Percentiles rank a stretch among this genome's conserved stretches.
phyloP scores from a whole-genome alignment of 2,797 vertebrate genomes.

The Chrosomus eos region DNA sequence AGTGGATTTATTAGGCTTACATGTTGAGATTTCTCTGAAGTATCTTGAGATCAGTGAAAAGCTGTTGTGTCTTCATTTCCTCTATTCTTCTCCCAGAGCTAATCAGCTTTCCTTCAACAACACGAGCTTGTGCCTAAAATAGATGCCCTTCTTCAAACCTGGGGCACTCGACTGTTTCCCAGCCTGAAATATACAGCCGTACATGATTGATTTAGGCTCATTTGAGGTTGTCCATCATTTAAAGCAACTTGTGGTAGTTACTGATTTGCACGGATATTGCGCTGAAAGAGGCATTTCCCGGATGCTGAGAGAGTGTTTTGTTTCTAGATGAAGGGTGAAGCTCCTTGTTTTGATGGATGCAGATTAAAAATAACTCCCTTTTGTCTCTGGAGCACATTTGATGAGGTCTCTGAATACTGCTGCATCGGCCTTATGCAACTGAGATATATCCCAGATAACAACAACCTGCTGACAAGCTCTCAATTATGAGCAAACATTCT shows the following conservation, averaged over 20 bases:
- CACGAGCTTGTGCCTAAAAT: slow-evolving; percentile 37
- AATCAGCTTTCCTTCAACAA: slow-evolving; percentile 34
- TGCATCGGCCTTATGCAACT: too few species aligned
- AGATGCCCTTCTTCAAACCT: slow-evolving; percentile 33
- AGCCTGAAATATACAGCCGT: background rate
- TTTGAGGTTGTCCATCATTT: background rate
- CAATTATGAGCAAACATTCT: background rate
- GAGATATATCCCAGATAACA: background rate
- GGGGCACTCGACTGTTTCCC: background rate
- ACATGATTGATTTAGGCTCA: background rate
- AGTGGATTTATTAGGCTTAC: slow-evolving; percentile 17
- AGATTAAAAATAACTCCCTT: slow-evolving; percentile 4
- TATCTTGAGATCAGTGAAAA: slow-evolving; percentile 20
- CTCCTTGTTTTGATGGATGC: background rate
- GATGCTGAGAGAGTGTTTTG: background rate
- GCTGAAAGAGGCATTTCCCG: background rate
- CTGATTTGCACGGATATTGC: background rate
- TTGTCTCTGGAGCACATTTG: background rate
- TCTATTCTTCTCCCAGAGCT: background rate
- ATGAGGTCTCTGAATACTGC: background rate
- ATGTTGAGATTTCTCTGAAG: background rate
- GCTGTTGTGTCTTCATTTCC: slow-evolving; percentile 23
- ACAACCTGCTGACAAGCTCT: background rate
- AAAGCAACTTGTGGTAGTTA: background rate
- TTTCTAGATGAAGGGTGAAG: background rate